Base-by-base conservation (phyloP, 2,113 vertebrate species). In the Tachuris rubrigastra region DNA sequence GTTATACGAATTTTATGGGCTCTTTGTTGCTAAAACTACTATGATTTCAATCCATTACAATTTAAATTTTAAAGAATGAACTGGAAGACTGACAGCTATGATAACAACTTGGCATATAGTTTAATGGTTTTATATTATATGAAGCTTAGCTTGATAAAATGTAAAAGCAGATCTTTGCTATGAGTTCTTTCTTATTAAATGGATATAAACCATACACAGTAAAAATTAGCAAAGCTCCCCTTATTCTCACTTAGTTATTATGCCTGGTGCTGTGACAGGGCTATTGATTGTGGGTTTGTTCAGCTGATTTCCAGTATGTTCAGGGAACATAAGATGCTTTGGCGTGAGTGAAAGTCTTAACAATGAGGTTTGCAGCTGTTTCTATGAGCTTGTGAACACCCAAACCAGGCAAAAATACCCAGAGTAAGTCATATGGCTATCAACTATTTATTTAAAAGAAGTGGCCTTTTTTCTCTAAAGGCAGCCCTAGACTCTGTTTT, bases 11-110 rank as follows among this genome's bases (percentile, higher is more conserved):
- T 88, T 68, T 27, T 52, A 37, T n/a, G 69, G 33, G 8, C 27
- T 74, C n/a, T 42, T 63, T 41, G 16, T 58, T 76, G 47, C 47
- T 87, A 39, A 71, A 82, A 33, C 44, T 74, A 33, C 27, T 39
- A 6, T 75, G 30, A 87, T 82, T 46, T 72, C 62, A 90, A 65
- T 52, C 71, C 47, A 22, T 67, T 63, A 52, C 78, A 79, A 46
- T 72, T 95, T 82, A n/a, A 63, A 85, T 90, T 75, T 81, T 80
- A 59, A 93, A 88, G 83, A 85, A 85, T 92, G 49, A 35, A 30
- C 21, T 85, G 75, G 74, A 39, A 82, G 90, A 90, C 30, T 55
- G 58, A 60, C 67, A 83, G 58, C 44, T 68, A 47, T n/a, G 30
- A 46, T 56, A 90, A 63, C 52, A 82, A 59, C 21, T 55, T 79